phyloP scores from a whole-genome alignment of 2,797 vertebrate genomes.

The Typhlichthys subterraneus region DNA sequence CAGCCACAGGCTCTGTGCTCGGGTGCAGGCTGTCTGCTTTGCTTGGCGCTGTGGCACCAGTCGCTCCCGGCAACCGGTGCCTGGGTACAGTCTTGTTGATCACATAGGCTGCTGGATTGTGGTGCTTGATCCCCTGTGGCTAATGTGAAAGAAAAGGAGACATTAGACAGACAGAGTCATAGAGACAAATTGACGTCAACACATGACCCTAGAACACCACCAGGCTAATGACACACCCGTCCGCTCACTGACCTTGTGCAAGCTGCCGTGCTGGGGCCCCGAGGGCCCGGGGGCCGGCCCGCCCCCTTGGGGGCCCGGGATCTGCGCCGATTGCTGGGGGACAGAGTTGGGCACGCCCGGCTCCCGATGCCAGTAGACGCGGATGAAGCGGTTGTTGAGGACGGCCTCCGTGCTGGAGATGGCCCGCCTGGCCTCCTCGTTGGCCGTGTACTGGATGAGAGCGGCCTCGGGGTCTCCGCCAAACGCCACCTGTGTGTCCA shows the following conservation, averaged over 20 bases:
- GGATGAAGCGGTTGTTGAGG: constrained; percentile 94
- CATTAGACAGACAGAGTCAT: neutral
- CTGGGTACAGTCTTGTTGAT: constrained; percentile 90
- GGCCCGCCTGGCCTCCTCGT: constrained; percentile 91
- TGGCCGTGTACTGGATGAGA: constrained; percentile 91
- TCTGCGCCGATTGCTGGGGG: constrained; percentile 76
- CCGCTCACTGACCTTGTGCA: constrained; percentile 71
- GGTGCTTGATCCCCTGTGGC: constrained; percentile 85
- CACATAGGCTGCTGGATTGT: constrained; percentile 88
- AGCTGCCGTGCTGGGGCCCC: constrained; percentile 56
- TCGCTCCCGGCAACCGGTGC: constrained; percentile 73
- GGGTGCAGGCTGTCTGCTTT: constrained; percentile 77
- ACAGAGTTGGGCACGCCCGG: constrained; percentile 35
- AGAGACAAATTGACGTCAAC: no score
- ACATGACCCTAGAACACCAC: no score
- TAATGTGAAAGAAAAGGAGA: neutral
- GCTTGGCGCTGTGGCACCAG: constrained; percentile 62
- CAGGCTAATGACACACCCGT: neutral
- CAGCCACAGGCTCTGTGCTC: constrained; percentile 71
- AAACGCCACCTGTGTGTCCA: constrained; percentile 86
- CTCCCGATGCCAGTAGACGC: constrained; percentile 95
- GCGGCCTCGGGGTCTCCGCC: constrained; percentile 93
- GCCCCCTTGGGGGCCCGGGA: constrained; percentile 45
- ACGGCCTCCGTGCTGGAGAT: constrained; percentile 95
- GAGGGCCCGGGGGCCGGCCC: constrained; percentile 53